These are phyloP conservation scores for Marmota monax DNA, from an alignment of 2,113 vertebrate genomes.

Conservation along the genomic window DNA sequence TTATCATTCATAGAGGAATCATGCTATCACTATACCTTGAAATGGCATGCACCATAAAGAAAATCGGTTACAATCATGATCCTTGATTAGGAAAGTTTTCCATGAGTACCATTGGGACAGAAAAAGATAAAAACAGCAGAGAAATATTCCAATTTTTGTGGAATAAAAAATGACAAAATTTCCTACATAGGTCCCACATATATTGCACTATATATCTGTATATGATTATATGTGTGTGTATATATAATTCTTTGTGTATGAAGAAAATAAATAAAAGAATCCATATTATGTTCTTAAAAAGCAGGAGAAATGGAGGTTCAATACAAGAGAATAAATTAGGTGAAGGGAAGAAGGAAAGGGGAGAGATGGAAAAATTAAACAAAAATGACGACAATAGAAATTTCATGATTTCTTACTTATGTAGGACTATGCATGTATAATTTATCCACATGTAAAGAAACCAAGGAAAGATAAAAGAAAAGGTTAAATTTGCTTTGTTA, in stretches of 20 bases:
- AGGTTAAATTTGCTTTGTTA: not conserved
- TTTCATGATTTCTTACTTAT: not conserved
- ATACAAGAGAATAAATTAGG: not conserved
- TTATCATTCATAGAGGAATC: not conserved
- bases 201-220: not conserved
- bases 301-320: not conserved
- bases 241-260: not conserved
- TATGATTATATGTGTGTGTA: not conserved
- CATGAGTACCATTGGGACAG: not conserved
- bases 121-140: not conserved
- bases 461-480: not conserved
- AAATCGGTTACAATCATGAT: not conserved
- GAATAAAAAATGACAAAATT: not conserved
- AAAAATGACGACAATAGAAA: slow-evolving; percentile 13
- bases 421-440: not conserved
- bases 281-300: not conserved
- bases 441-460: not conserved
- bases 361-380: not conserved
- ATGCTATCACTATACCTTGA: not conserved
- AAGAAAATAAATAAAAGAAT: not conserved
- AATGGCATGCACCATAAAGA: not conserved
- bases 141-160: not conserved
- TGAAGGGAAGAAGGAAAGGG: not conserved
- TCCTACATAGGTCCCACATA: not conserved
- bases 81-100: not conserved